Conservation (phyloP, 2,888 invertebrate genomes). For the Octodonta nipae region DNA sequence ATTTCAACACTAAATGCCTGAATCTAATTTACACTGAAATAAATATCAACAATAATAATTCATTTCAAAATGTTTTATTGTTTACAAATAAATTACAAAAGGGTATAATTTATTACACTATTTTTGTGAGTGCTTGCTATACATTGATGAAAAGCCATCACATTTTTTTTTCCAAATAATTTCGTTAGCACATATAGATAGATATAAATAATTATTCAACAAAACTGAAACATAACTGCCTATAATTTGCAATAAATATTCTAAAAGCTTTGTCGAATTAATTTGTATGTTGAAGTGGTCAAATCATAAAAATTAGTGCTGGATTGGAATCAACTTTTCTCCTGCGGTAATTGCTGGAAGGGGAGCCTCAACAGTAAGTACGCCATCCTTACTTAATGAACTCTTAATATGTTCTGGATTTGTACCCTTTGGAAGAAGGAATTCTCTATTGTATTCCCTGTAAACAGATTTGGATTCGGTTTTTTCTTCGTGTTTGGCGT, state of each 20-base stretch:
- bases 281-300: no score
- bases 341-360: slow-evolving; percentile 73
- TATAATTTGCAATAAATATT: no score
- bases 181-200: no score
- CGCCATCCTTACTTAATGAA: slow-evolving; percentile 89
- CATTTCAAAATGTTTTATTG: slow-evolving; percentile 17
- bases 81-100: slow-evolving; percentile 36
- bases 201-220: no score
- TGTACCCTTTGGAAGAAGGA: slow-evolving; percentile 89
- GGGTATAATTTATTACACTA: slow-evolving; percentile 17
- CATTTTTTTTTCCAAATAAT: slow-evolving; percentile 10
- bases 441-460: slow-evolving; percentile 96
- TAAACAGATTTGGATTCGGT: slow-evolving; percentile 91
- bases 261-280: no score
- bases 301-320: slow-evolving; percentile 46
- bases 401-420: slow-evolving; percentile 93
- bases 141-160: slow-evolving; percentile 11
- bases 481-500: slow-evolving; percentile 97
- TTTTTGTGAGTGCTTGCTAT: slow-evolving; percentile 10
- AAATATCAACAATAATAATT: no score
- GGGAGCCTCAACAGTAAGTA: slow-evolving; percentile 92
- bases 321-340: slow-evolving; percentile 73
- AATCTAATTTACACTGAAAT: no score
- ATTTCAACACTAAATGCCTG: no score
- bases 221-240: no score